A percentile compares a stretch with the other conserved stretches of the same genome.
Evolutionary conservation across 2,113 vertebrate species (phyloP).

Genomic region (Mionectes macconnelli): DNA sequence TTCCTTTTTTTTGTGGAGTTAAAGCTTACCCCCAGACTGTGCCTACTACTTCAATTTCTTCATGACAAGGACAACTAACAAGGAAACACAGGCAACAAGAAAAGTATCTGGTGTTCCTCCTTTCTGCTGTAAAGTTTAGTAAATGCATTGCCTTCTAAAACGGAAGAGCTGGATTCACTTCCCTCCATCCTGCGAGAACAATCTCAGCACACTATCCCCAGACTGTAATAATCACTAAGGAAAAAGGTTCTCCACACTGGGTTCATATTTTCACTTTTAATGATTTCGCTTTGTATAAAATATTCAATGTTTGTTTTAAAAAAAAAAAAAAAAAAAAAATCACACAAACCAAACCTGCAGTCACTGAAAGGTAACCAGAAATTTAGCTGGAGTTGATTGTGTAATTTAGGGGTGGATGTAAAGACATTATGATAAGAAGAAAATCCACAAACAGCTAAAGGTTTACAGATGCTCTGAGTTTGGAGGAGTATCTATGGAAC

Average conservation of each 20-base stretch:
- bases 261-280: background rate
- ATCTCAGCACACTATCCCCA: background rate
- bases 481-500: background rate
- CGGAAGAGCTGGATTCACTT: background rate
- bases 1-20: background rate
- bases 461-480: background rate
- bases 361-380: background rate
- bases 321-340: background rate
- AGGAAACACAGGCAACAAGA: background rate
- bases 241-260: background rate
- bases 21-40: background rate
- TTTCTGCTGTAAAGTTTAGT: background rate
- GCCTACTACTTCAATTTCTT: background rate
- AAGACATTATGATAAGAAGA: background rate
- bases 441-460: background rate
- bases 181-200: background rate
- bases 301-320: background rate
- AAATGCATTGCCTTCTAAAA: background rate
- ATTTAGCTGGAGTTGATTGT: background rate
- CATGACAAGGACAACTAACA: background rate
- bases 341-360: too few relatives aligned
- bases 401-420: background rate
- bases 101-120: background rate
- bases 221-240: background rate
- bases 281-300: background rate